A percentile compares a stretch with the other conserved stretches of the same genome.
phyloP scores from a whole-genome alignment of 2,888 invertebrate species.

The Julus scanicus region DNA sequence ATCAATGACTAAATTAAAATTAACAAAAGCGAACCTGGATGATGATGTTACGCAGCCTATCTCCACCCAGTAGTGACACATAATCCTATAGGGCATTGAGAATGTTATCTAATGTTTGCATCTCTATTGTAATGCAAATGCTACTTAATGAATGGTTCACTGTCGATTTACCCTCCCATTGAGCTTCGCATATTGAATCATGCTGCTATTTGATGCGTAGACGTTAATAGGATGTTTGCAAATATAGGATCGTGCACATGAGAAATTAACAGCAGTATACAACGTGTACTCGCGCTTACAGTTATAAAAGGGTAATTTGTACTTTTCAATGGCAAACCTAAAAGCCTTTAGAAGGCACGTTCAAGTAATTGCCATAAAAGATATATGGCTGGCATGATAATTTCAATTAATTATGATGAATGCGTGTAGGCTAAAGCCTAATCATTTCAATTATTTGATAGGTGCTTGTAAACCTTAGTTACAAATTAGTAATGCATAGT shows the following conservation, averaged over 20 bases:
- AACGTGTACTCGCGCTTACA: not conserved
- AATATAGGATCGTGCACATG: constrained; percentile 7
- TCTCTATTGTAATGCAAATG: constrained; percentile 39
- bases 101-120: constrained; percentile 17
- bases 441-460: not conserved
- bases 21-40: constrained; percentile 4
- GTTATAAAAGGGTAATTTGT: constrained; percentile 34
- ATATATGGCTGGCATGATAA: constrained; percentile 11
- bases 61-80: constrained; percentile 17
- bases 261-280: not conserved
- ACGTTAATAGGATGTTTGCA: constrained; percentile 24
- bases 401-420: constrained; percentile 36
- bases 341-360: constrained; percentile 5
- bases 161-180: constrained; percentile 42
- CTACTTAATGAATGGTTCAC: constrained; percentile 30
- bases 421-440: not conserved
- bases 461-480: not conserved
- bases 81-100: constrained; percentile 25
- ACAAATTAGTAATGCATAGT: not conserved
- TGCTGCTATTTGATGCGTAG: constrained; percentile 21
- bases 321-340: constrained; percentile 25
- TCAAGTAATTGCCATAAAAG: constrained; percentile 18
- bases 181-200: constrained; percentile 22
- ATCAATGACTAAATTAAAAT: constrained; percentile 19
- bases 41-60: constrained; percentile 5